These are phyloP conservation scores for Etheostoma nigrum DNA, from an alignment of 2,797 vertebrate genomes.

Conservation along the genomic window DNA sequence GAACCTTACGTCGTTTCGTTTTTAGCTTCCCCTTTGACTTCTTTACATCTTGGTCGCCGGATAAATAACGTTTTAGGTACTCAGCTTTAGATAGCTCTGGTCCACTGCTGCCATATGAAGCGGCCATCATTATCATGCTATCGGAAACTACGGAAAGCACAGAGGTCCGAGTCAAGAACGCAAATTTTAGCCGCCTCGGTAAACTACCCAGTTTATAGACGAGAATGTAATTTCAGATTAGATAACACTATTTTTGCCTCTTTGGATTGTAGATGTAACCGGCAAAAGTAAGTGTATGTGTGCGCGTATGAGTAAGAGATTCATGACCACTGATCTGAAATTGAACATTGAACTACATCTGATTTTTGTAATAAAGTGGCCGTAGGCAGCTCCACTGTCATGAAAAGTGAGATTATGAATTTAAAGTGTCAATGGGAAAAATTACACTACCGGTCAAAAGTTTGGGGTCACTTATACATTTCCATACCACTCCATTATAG, in stretches of 20 bases:
- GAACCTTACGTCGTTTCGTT: slow-evolving; percentile 77
- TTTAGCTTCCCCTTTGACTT: slow-evolving; percentile 80
- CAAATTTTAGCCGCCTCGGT: no score
- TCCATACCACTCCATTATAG: no score
- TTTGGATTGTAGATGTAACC: no score
- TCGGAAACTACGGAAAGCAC: slow-evolving; percentile 61
- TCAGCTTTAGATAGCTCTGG: slow-evolving; percentile 82
- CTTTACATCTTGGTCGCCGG: slow-evolving; percentile 68
- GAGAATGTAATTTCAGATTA: no score
- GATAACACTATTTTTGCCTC: background rate
- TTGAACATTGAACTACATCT: background rate
- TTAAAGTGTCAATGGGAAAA: no score
- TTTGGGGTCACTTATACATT: no score
- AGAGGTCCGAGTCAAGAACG: slow-evolving; percentile 43
- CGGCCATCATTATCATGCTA: slow-evolving; percentile 77
- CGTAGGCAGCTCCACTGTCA: no score
- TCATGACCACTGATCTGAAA: background rate
- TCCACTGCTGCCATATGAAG: slow-evolving; percentile 52
- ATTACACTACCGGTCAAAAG: no score
- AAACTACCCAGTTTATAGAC: no score
- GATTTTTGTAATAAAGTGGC: background rate
- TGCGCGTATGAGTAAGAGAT: background rate
- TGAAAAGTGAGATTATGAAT: background rate
- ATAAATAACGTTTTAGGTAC: slow-evolving; percentile 86
- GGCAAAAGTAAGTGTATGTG: no score